Conservation (phyloP, 1,140 invertebrate species). For the Saxidomus purpurata region DNA sequence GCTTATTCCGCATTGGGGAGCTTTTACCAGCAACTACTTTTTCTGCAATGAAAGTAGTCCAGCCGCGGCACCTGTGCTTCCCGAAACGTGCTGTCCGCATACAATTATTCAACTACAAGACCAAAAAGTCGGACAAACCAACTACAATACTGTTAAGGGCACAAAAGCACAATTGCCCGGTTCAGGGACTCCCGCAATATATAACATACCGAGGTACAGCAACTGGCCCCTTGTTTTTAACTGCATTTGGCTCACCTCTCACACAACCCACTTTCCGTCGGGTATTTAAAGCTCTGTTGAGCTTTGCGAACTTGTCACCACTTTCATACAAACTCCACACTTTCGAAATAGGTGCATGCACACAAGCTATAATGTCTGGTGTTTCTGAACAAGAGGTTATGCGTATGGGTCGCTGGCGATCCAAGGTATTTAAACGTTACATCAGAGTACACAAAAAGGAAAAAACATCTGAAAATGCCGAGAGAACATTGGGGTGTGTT, state of each 20-base stretch:
- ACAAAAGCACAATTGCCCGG: not conserved
- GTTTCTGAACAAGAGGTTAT: no score
- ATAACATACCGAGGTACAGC: not conserved
- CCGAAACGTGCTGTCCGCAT: not conserved
- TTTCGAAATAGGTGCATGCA: no score
- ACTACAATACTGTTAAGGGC: not conserved
- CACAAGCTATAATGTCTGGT: no score
- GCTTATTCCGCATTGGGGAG: slow-evolving; percentile 29
- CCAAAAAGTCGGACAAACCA: slow-evolving; percentile 14
- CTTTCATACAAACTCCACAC: no score
- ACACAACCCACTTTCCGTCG: no score
- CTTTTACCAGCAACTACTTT: not conserved
- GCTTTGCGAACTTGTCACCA: no score
- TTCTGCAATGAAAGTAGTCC: not conserved
- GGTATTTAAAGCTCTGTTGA: not conserved
- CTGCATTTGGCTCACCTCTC: not conserved
- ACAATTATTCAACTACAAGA: slow-evolving; percentile 1
- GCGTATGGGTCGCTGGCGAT: no score
- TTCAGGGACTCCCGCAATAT: not conserved
- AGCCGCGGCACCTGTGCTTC: not conserved
- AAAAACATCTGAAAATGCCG: no score
- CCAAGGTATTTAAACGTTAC: no score
- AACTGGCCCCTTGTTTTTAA: not conserved
- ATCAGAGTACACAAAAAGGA: no score
- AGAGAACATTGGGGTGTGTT: no score